Evolutionary conservation across 2,113 vertebrate species (phyloP), one percentile per base, ranked within the genome.

Genomic region (Colius striatus): DNA sequence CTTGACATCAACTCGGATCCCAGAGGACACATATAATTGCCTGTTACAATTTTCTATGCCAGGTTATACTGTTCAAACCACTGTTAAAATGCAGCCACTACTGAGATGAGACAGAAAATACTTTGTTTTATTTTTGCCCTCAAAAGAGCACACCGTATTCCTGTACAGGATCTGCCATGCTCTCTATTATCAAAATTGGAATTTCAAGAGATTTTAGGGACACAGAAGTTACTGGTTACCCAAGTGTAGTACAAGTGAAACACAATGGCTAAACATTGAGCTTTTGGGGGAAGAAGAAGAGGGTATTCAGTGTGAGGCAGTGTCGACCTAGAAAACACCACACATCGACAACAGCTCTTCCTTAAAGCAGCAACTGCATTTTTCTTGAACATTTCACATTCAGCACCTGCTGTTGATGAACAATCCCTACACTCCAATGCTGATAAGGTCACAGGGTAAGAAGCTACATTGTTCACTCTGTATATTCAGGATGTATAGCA

Each of bases 401-500:
- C 55, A 55, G 34, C 57, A 91, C 45, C 68, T 34, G 38, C 51
- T 1, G 0, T 47, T 25, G 60, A 66, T 19, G 58, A 95, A 66
- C 47, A 66, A 38, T 16, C 51, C 63, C 54, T 66, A 11, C 14
- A 77, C 38, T 57, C n/a, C 62, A 63, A 36, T 13, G 58, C 38
- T 43, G 17, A 47, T 25, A 60, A 38, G 29, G 50, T 61, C 76
- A 74, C 38, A 45, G 38, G 38, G 27, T 34, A 67, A 90, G 66
- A 63, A 65, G 36, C 22, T 61, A 29, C 0, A 0, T 1, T 71
- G 53, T 15, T 51, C 11, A 3, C 47, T 67, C 68, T 45, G 16
- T 68, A 13, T 60, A 51, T 68, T 91, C 41, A 54, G 58, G 36
- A 57, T 16, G 7, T 32, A 63, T 15, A 84, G 53, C 70, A 79